A percentile compares a stretch with the other conserved stretches of the same genome.
These are phyloP conservation scores for Sus cebifrons DNA, from an alignment of 2,797 vertebrate species.

Conservation along the genomic window DNA sequence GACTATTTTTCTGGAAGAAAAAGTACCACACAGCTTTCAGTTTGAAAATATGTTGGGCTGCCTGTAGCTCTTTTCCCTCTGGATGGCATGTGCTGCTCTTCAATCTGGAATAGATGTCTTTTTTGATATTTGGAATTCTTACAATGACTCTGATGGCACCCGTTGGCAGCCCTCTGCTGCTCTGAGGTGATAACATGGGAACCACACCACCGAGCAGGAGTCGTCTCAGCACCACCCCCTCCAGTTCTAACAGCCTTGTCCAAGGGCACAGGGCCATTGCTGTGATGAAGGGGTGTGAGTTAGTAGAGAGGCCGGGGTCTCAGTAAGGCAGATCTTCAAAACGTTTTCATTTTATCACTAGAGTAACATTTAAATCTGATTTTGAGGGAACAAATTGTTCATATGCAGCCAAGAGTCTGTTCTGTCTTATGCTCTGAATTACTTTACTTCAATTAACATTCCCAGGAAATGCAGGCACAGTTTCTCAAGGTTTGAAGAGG, in stretches of 20 bases:
- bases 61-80: background rate
- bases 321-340: background rate
- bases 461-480: background rate
- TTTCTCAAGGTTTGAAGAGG: constrained; percentile 1
- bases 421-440: constrained; percentile 25
- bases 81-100: background rate
- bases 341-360: background rate
- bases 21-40: background rate
- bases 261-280: background rate
- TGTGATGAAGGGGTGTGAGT: background rate
- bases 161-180: background rate
- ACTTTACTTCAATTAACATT: constrained; percentile 12
- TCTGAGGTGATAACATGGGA: background rate
- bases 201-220: no score
- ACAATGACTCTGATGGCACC: background rate
- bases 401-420: background rate
- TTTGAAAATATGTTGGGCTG: background rate
- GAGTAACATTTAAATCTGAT: constrained; percentile 1
- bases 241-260: background rate
- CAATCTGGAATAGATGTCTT: background rate
- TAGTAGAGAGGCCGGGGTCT: background rate
- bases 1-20: background rate
- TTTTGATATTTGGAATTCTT: background rate
- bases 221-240: background rate
- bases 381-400: constrained; percentile 39